Percentiles rank a stretch among this genome's conserved stretches.
Evolutionary conservation across 2,888 invertebrate genomes (phyloP).

Genomic region (Mesorhabditis belari): DNA sequence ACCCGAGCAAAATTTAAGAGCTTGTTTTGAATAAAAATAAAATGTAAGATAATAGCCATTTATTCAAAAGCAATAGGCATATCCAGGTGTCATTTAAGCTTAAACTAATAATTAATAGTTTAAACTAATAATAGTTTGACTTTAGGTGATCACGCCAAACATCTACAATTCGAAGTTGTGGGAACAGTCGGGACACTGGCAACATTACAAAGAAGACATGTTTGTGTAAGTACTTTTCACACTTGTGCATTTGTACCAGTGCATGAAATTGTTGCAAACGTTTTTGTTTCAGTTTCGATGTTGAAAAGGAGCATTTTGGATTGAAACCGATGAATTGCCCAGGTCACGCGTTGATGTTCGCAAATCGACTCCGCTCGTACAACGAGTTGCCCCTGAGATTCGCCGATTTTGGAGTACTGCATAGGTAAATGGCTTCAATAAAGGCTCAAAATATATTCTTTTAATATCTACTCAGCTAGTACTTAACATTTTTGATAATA

Average conservation of each 20-base stretch:
- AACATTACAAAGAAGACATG: constrained; percentile 74
- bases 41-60: too few species aligned
- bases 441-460: too few species aligned
- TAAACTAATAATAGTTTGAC: neutral
- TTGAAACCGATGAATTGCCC: constrained; percentile 99
- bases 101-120: too few species aligned
- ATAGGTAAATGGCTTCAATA: constrained; percentile 72
- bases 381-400: constrained; percentile 85
- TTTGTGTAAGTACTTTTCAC: constrained; percentile 29
- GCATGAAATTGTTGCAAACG: neutral
- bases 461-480: too few species aligned
- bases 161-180: constrained; percentile 70
- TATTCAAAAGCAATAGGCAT: too few species aligned
- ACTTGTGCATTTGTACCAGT: neutral
- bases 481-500: too few species aligned
- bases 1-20: too few species aligned
- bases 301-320: constrained; percentile 80
- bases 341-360: constrained; percentile 73
- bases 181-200: constrained; percentile 97
- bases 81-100: too few species aligned
- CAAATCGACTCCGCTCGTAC: constrained; percentile 75
- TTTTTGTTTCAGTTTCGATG: constrained; percentile 37
- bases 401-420: constrained; percentile 96
- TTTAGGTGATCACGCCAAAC: constrained; percentile 36
- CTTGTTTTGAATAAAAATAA: too few species aligned